Percentiles rank a stretch among this genome's conserved stretches.
phyloP scores from a whole-genome alignment of 2,888 invertebrate species.

The Amphipyra berbera region DNA sequence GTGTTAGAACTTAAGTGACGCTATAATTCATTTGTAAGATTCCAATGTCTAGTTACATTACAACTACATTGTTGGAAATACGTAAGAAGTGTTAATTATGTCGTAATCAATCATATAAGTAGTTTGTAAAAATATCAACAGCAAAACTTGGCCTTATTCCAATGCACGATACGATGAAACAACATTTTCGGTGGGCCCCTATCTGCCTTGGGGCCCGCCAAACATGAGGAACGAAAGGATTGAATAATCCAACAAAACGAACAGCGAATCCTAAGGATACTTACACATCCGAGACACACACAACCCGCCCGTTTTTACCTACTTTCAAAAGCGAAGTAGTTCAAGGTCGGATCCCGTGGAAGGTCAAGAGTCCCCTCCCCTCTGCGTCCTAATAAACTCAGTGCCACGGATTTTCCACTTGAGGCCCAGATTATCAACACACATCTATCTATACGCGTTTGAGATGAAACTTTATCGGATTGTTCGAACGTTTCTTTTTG shows the following conservation, averaged over 20 bases:
- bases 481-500: no score
- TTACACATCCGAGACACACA: not conserved
- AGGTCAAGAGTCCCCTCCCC: conserved; percentile 35
- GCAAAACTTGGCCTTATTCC: no score
- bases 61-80: no score
- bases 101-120: no score
- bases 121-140: no score
- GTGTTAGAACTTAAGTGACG: no score
- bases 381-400: conserved; percentile 34
- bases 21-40: no score
- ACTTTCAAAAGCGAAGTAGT: conserved; percentile 15
- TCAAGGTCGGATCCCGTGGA: conserved; percentile 41
- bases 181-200: no score
- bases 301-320: conserved; percentile 22
- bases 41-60: no score
- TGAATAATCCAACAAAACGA: not conserved
- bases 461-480: not conserved
- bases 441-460: not conserved
- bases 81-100: no score
- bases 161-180: no score
- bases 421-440: conserved; percentile 14
- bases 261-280: not conserved
- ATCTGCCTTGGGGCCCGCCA: no score
- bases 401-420: conserved; percentile 16
- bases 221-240: not conserved